Conservation (phyloP, 2,888 invertebrate genomes). For the Pseudoips prasinana region DNA sequence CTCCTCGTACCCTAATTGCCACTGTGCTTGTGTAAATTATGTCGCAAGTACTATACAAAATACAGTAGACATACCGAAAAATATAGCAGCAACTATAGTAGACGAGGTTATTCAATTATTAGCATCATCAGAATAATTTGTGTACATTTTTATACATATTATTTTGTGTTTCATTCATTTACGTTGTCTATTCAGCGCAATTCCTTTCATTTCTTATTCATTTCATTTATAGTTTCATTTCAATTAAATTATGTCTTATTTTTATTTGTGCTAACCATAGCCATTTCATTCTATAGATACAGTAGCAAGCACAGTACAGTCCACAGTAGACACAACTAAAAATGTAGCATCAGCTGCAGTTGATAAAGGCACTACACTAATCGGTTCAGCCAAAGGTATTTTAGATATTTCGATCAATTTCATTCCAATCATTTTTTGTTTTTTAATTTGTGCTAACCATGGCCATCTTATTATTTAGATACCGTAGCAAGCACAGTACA, state of each 20-base stretch:
- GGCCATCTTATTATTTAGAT: slow-evolving; percentile 25
- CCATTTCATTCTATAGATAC: slow-evolving; percentile 6
- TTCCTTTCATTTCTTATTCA: no score
- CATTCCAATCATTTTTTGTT: not conserved
- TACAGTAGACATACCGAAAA: slow-evolving; percentile 27
- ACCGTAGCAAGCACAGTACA: slow-evolving; percentile 41
- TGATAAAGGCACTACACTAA: slow-evolving; percentile 35
- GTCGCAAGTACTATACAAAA: slow-evolving; percentile 3
- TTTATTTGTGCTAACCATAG: not conserved
- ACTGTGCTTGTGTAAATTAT: not conserved
- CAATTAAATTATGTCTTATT: slow-evolving; percentile 1
- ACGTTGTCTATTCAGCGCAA: no score
- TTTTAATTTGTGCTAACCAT: no score
- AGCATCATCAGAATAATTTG: slow-evolving; percentile 31
- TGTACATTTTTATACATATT: not conserved
- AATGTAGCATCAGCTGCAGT: slow-evolving; percentile 43
- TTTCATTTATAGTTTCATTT: not conserved
- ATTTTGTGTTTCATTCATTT: no score
- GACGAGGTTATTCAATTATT: slow-evolving; percentile 8
- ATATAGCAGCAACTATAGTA: slow-evolving; percentile 15
- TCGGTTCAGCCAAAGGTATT: slow-evolving; percentile 40
- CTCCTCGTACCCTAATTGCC: no score
- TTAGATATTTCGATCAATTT: slow-evolving; percentile 1
- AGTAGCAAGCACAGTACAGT: slow-evolving; percentile 32
- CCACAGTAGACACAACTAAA: slow-evolving; percentile 45